Conservation (phyloP, 2,888 invertebrate species). For the Melieria omissa region DNA sequence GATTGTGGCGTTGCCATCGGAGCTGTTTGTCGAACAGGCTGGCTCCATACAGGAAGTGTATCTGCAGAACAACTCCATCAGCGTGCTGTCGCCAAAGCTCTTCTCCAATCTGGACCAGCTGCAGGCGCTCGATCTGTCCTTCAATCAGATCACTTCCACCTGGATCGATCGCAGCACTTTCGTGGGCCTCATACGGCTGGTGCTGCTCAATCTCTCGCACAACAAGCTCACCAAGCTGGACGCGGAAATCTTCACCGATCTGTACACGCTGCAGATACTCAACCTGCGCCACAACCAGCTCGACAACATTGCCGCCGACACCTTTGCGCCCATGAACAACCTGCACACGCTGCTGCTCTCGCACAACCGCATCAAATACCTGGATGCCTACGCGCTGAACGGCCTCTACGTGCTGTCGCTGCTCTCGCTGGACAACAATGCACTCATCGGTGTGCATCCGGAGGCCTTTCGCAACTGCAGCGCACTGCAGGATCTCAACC, state of each 20-base stretch:
- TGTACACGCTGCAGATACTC: slow-evolving; percentile 86
- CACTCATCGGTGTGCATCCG: slow-evolving; percentile 83
- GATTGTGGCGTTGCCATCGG: slow-evolving; percentile 87
- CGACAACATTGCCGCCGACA: slow-evolving; percentile 85
- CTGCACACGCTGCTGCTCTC: slow-evolving; percentile 88
- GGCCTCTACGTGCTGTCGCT: slow-evolving; percentile 88
- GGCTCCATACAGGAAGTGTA: slow-evolving; percentile 88
- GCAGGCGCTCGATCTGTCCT: slow-evolving; percentile 83
- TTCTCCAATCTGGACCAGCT: slow-evolving; percentile 87
- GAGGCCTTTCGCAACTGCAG: slow-evolving; percentile 92
- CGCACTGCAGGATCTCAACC: slow-evolving; percentile 87
- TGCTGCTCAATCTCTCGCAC: slow-evolving; percentile 85
- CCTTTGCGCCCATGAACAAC: slow-evolving; percentile 92
- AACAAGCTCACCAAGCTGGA: slow-evolving; percentile 85
- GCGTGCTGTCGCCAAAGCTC: slow-evolving; percentile 84
- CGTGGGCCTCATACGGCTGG: slow-evolving; percentile 87
- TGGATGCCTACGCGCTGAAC: slow-evolving; percentile 88
- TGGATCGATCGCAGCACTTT: slow-evolving; percentile 90
- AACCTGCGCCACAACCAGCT: slow-evolving; percentile 87
- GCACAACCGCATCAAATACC: slow-evolving; percentile 84
- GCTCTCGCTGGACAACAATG: slow-evolving; percentile 87
- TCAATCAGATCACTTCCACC: slow-evolving; percentile 85
- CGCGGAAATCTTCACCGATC: slow-evolving; percentile 84
- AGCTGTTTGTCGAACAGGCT: slow-evolving; percentile 82
- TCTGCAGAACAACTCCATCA: slow-evolving; percentile 91